Evolutionary conservation across 2,797 vertebrate genomes (phyloP).

Genomic region (Sebastes nivosus): DNA sequence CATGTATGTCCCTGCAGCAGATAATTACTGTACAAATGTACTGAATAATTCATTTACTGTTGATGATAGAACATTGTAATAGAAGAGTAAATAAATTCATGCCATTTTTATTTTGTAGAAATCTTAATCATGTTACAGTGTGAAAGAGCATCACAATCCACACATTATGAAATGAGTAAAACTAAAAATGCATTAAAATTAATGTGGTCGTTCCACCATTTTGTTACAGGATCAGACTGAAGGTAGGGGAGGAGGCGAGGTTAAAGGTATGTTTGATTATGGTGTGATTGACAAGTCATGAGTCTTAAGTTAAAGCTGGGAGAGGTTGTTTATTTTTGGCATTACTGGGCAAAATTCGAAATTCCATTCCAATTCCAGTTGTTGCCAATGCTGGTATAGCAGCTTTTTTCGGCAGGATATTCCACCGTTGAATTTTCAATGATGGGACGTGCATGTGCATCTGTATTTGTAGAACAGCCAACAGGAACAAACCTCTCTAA

Average conservation of each 20-base stretch:
- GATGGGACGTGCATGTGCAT: neutral
- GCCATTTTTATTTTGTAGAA: neutral
- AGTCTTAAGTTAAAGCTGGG: neutral
- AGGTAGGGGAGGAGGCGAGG: neutral
- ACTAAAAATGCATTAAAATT: slow-evolving; percentile 1
- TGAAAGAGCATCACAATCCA: neutral
- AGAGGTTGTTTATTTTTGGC: neutral
- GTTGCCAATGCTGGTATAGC: neutral
- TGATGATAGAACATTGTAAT: neutral
- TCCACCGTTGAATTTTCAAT: neutral
- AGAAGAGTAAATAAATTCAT: slow-evolving; percentile 12
- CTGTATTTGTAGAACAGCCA: neutral
- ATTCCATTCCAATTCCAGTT: neutral
- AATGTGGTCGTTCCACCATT: neutral
- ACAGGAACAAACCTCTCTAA: neutral
- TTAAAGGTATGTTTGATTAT: neutral
- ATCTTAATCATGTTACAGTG: slow-evolving; percentile 17
- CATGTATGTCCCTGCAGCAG: slow-evolving; percentile 3
- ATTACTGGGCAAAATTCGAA: neutral
- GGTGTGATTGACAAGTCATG: neutral
- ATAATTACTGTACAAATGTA: slow-evolving; percentile 34
- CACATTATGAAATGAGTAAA: neutral
- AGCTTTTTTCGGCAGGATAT: neutral
- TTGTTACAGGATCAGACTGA: neutral
- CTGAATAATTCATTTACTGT: slow-evolving; percentile 38